phyloP scores from a whole-genome alignment of 2,113 vertebrate species.

The Cyprinodon tularosa region DNA sequence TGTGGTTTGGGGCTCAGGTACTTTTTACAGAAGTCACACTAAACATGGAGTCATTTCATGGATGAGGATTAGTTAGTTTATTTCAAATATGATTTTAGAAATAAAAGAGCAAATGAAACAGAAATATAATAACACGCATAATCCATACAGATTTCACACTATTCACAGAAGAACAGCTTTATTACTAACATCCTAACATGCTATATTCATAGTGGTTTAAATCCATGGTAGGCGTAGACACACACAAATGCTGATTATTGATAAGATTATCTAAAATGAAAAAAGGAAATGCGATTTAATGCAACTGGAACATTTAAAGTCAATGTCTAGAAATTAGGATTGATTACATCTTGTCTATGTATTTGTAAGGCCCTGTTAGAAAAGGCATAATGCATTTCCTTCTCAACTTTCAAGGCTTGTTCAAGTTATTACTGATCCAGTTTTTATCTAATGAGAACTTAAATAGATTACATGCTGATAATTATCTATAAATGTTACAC shows the following conservation, averaged over 20 bases:
- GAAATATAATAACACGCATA: no score
- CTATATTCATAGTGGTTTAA: neutral
- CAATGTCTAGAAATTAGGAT: neutral
- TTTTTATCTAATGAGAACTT: neutral
- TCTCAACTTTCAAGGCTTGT: neutral
- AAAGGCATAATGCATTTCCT: neutral
- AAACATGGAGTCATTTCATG: neutral
- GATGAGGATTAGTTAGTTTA: neutral
- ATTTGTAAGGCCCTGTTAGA: neutral
- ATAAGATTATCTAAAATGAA: conserved; percentile 1
- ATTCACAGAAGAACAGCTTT: no score
- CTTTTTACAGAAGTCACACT: neutral
- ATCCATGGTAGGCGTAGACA: neutral
- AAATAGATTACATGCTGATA: neutral
- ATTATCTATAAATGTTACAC: neutral
- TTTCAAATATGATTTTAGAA: no score
- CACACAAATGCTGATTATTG: conserved; percentile 10
- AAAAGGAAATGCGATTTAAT: neutral
- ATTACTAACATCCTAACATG: no score
- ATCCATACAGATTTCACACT: no score
- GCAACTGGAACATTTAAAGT: neutral
- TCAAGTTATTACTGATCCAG: neutral
- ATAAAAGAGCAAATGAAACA: no score
- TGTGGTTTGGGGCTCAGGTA: neutral
- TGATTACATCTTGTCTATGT: neutral